phyloP scores from a whole-genome alignment of 53 echinoderm and acorn worm species.

The Glandiceps talaboti region DNA sequence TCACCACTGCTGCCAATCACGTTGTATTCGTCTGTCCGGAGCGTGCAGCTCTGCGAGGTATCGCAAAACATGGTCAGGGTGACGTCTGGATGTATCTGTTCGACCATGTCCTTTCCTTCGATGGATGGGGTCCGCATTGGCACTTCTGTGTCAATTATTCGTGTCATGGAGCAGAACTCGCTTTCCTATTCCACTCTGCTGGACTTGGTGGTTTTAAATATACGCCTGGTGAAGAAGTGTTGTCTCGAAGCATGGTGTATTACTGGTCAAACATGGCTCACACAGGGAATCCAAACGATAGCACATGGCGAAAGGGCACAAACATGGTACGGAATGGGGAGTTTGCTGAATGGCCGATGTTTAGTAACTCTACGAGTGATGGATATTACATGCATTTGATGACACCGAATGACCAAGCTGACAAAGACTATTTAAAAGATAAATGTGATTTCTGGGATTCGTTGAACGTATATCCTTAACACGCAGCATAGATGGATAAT shows the following conservation, averaged over 20 bases:
- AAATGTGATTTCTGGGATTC: background rate
- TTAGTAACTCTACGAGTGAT: background rate
- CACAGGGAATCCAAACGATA: conserved; percentile 19
- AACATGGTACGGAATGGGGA: background rate
- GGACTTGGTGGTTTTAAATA: conserved; percentile 7
- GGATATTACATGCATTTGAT: background rate
- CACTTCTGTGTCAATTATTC: conserved; percentile 1
- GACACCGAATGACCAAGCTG: background rate
- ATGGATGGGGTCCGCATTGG: conserved; percentile 7
- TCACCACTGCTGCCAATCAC: conserved; percentile 12
- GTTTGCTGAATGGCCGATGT: background rate
- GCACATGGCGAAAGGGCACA: background rate
- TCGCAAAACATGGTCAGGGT: background rate
- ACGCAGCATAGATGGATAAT: too few relatives aligned
- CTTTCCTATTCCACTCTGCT: conserved; percentile 24
- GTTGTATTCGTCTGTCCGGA: conserved; percentile 25
- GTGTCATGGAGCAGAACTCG: conserved; percentile 30
- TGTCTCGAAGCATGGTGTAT: conserved; percentile 15
- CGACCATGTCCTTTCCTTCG: conserved; percentile 16
- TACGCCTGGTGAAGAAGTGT: background rate
- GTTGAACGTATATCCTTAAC: background rate
- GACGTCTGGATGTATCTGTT: conserved; percentile 19
- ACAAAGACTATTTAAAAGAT: background rate
- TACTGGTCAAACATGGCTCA: conserved; percentile 27
- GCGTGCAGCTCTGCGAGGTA: conserved; percentile 5